phyloP scores from a whole-genome alignment of 2,113 vertebrate genomes.

The Malurus melanocephalus region DNA sequence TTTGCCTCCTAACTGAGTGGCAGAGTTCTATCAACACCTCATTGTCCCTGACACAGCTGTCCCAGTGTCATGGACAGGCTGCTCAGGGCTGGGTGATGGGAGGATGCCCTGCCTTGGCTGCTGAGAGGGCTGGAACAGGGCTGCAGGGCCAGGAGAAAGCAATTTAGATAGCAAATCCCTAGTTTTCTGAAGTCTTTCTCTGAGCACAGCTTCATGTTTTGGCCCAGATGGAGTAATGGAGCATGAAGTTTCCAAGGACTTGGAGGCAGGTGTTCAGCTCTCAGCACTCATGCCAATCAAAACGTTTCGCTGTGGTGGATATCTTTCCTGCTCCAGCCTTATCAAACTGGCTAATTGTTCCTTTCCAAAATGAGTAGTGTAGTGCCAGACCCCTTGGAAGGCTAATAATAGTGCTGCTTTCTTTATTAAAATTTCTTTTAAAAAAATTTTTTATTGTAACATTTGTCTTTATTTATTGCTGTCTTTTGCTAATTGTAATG shows the following conservation, averaged over 20 bases:
- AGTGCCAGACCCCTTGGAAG: background rate
- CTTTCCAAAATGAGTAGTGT: background rate
- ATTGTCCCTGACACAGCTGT: background rate
- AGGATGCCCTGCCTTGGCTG: background rate
- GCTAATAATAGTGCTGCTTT: background rate
- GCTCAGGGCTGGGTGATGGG: background rate
- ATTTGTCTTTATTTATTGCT: background rate
- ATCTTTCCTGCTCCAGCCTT: background rate
- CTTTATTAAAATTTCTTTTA: background rate
- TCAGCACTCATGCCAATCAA: rapidly evolving
- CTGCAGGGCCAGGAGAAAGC: background rate
- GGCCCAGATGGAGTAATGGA: background rate
- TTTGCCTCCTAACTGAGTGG: background rate
- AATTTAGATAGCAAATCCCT: background rate
- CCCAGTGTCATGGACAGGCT: background rate
- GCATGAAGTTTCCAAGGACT: background rate
- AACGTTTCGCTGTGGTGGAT: background rate
- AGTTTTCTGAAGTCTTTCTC: background rate
- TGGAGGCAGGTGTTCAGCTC: background rate
- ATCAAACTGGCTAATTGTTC: background rate
- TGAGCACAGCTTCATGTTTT: background rate
- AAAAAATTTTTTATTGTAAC: too few species aligned
- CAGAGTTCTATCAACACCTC: background rate
- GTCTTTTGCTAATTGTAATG: background rate
- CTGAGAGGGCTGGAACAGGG: background rate